phyloP scores from a whole-genome alignment of 2,888 invertebrate genomes.

The Hylaea fasciaria region DNA sequence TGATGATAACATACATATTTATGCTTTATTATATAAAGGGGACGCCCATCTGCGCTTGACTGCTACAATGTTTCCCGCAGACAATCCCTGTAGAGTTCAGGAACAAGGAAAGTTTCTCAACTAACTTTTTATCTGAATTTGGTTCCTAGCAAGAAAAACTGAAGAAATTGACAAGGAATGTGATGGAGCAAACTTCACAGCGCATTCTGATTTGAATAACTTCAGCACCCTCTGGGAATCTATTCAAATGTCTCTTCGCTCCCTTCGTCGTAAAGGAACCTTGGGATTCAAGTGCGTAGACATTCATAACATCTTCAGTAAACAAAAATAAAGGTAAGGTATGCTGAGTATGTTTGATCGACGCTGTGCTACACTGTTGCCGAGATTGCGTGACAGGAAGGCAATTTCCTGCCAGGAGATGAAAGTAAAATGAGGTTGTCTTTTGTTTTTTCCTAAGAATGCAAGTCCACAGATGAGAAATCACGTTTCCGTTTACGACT shows the following conservation, averaged over 20 bases:
- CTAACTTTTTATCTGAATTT: not conserved
- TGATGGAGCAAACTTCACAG: slow-evolving; percentile 5
- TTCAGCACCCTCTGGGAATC: slow-evolving; percentile 13
- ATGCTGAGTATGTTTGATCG: slow-evolving; percentile 18
- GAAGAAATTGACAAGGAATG: not conserved
- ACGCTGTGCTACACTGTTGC: slow-evolving; percentile 18
- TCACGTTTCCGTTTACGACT: not conserved
- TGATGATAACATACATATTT: not conserved
- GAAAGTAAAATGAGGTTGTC: slow-evolving; percentile 37
- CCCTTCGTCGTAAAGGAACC: slow-evolving; percentile 11
- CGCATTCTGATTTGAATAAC: slow-evolving; percentile 2
- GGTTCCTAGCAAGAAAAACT: not conserved
- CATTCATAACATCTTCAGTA: slow-evolving; percentile 22
- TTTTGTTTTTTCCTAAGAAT: slow-evolving; percentile 31
- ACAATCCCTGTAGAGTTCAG: not conserved
- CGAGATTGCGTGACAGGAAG: slow-evolving; percentile 36
- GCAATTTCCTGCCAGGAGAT: slow-evolving; percentile 43
- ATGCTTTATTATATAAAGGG: not conserved
- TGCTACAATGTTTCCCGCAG: not conserved
- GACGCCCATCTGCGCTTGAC: not conserved
- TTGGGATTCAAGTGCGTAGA: slow-evolving; percentile 13
- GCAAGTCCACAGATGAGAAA: slow-evolving; percentile 8
- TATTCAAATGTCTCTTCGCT: slow-evolving; percentile 24
- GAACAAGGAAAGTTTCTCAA: not conserved
- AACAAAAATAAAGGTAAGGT: slow-evolving; percentile 14